These are phyloP conservation scores for Saccostrea glomerata DNA, from an alignment of 1,140 invertebrate species.

Conservation along the genomic window DNA sequence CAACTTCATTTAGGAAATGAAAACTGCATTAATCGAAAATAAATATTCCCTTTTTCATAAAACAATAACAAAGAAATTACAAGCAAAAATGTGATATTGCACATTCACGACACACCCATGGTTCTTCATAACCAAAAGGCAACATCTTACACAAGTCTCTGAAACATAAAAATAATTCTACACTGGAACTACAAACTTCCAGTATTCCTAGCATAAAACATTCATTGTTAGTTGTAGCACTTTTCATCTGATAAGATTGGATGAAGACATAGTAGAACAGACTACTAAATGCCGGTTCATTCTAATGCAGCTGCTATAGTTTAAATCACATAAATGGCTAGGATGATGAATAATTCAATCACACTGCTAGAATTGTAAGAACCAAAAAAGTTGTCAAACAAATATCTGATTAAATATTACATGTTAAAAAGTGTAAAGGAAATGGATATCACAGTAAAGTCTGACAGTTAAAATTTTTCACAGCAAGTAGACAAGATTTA, in stretches of 20 bases:
- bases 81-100: neutral
- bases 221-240: neutral
- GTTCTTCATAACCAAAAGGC: neutral
- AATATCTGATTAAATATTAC: neutral
- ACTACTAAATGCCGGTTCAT: neutral
- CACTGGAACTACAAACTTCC: no score
- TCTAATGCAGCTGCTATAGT: neutral
- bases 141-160: neutral
- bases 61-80: neutral
- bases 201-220: neutral
- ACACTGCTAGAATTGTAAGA: neutral
- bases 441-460: conserved; percentile 9
- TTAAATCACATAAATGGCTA: neutral
- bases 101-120: neutral
- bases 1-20: no score
- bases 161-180: neutral
- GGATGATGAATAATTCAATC: neutral
- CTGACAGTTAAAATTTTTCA: conserved; percentile 11
- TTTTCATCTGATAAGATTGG: neutral
- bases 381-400: neutral
- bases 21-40: neutral
- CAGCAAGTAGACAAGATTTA: neutral
- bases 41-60: neutral
- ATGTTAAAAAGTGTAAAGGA: neutral
- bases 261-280: neutral